Evolutionary conservation across 2,113 vertebrate genomes (phyloP).

Genomic region (Lophura nycthemera): DNA sequence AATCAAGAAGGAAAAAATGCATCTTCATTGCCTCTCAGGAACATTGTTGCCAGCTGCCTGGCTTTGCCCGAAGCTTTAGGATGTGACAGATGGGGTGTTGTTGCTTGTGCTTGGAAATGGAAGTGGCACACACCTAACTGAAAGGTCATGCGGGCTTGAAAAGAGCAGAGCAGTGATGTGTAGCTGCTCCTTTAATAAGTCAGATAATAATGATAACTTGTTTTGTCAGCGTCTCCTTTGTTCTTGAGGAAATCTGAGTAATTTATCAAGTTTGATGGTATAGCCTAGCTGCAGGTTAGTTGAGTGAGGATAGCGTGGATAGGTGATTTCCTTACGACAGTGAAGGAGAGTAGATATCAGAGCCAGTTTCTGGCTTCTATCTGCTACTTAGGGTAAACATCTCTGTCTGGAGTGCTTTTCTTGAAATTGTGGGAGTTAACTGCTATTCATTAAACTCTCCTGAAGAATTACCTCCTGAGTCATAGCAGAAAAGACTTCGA

Average conservation of each 20-base stretch:
- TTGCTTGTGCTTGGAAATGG: not conserved
- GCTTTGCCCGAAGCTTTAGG: fast-evolving
- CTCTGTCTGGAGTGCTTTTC: not conserved
- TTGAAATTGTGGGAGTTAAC: not conserved
- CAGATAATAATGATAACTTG: not conserved
- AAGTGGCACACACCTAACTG: not conserved
- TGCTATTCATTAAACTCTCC: not conserved
- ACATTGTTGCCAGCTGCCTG: not conserved
- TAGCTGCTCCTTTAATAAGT: not conserved
- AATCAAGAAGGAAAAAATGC: not conserved
- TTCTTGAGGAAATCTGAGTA: not conserved
- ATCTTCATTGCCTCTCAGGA: not conserved
- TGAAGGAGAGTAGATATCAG: not conserved
- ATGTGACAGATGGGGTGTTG: not conserved
- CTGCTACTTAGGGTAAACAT: not conserved
- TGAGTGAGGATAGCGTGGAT: not conserved
- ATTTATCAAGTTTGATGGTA: not conserved
- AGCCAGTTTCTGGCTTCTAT: not conserved
- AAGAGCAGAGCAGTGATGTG: not conserved
- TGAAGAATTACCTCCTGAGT: slow-evolving; percentile 38
- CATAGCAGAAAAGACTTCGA: not conserved
- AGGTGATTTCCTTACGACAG: fast-evolving
- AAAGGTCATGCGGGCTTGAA: slow-evolving; percentile 7
- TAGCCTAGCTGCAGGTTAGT: not conserved
- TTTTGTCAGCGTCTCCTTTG: not conserved